These are phyloP conservation scores for Drosophila quinaria DNA, from an alignment of 2,888 invertebrate genomes.

Conservation along the genomic window DNA sequence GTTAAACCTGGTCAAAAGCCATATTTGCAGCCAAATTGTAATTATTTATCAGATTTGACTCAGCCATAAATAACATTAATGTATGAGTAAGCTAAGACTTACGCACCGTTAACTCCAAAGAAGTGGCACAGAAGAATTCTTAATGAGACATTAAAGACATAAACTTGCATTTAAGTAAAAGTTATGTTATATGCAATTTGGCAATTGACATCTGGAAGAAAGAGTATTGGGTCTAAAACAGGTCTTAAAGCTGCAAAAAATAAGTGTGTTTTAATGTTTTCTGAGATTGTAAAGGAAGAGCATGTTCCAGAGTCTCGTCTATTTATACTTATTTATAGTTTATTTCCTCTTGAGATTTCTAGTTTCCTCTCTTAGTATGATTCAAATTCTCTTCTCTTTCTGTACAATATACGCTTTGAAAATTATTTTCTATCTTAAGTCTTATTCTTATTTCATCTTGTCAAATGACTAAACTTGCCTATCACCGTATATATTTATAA, in stretches of 20 bases:
- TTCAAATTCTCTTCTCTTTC: too few species aligned
- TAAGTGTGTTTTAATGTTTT: not conserved
- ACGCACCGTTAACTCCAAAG: not conserved
- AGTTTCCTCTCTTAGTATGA: too few species aligned
- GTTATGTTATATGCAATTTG: not conserved
- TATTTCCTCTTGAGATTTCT: not conserved
- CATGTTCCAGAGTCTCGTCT: not conserved
- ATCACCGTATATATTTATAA: too few species aligned
- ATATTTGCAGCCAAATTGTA: conserved; percentile 2
- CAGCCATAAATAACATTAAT: conserved; percentile 11
- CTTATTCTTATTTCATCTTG: too few species aligned
- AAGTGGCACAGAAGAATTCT: conserved; percentile 1
- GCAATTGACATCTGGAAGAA: not conserved
- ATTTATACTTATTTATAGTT: not conserved
- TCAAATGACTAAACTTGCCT: too few species aligned
- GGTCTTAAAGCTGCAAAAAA: not conserved
- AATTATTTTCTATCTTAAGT: too few species aligned
- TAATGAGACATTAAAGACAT: conserved; percentile 8
- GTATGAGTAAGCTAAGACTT: not conserved
- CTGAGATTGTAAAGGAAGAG: not conserved
- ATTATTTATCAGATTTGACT: conserved; percentile 16
- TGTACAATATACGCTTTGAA: too few species aligned
- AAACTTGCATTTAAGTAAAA: not conserved
- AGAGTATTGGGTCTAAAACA: not conserved
- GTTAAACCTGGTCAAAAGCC: conserved; percentile 17